Percentiles rank a stretch among this genome's conserved stretches.
Evolutionary conservation across 1,140 invertebrate species (phyloP).

Genomic region (Drosophila lacertosa): DNA sequence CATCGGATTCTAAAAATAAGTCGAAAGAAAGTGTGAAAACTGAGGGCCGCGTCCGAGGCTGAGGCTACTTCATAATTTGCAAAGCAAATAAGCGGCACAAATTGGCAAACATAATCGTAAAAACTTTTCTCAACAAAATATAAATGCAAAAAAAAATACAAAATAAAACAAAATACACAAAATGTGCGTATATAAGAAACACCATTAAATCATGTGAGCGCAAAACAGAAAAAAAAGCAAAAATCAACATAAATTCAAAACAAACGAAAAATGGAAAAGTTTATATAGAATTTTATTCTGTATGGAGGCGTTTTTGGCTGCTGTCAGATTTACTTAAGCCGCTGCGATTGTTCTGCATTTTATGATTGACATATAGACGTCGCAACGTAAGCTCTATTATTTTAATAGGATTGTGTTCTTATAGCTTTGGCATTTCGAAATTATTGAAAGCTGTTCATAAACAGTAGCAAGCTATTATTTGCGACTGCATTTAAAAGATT

Average conservation of each 20-base stretch:
- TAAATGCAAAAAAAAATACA: conserved; percentile 31
- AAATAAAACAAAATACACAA: conserved; percentile 11
- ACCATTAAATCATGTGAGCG: conserved; percentile 59
- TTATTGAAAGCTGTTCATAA: neutral
- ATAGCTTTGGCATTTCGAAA: conserved; percentile 1
- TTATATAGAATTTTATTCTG: conserved; percentile 38
- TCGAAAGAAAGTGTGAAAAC: conserved; percentile 75
- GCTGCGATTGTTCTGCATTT: conserved; percentile 31
- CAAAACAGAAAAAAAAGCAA: conserved; percentile 10
- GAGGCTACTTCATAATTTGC: conserved; percentile 69
- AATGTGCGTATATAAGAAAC: conserved; percentile 38
- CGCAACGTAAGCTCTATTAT: neutral
- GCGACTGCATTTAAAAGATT: neutral
- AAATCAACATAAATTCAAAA: neutral
- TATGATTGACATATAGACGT: conserved; percentile 29
- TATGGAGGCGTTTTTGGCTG: conserved; percentile 34
- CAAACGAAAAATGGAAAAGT: conserved; percentile 11
- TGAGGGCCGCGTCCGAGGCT: conserved; percentile 54
- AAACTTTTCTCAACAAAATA: conserved; percentile 16
- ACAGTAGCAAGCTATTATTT: neutral
- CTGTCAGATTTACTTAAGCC: conserved; percentile 31
- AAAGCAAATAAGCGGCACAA: conserved; percentile 49
- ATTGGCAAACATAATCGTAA: conserved; percentile 48
- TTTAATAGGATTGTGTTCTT: conserved; percentile 19
- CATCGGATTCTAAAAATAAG: conserved; percentile 59